These are phyloP conservation scores for Ichneumoninae sp. DNA, from an alignment of 2,888 invertebrate genomes.

Conservation along the genomic window DNA sequence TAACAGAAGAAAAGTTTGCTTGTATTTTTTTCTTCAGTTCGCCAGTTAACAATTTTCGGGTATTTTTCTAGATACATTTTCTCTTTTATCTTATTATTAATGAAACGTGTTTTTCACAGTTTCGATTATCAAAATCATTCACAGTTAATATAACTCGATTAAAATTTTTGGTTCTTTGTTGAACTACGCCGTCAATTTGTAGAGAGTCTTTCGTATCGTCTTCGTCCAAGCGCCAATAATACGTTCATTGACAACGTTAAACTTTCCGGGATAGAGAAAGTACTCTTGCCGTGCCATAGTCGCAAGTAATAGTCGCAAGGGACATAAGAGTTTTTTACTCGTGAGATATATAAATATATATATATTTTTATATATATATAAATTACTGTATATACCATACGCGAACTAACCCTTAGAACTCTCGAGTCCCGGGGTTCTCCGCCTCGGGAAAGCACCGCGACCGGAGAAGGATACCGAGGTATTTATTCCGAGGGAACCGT, in stretches of 20 bases:
- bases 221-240: constrained; percentile 67
- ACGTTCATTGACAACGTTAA: constrained; percentile 73
- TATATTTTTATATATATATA: neutral
- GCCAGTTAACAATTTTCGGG: neutral
- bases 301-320: neutral
- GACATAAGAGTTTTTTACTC: neutral
- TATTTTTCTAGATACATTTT: too few relatives aligned
- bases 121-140: neutral
- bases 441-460: constrained; percentile 42
- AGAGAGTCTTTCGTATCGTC: neutral
- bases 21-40: neutral
- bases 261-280: constrained; percentile 71
- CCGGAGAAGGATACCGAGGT: constrained; percentile 61
- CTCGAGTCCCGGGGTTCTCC: constrained; percentile 18
- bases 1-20: neutral
- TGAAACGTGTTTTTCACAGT: neutral
- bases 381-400: constrained; percentile 11
- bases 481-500: constrained; percentile 79
- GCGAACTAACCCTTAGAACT: constrained; percentile 12
- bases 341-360: neutral
- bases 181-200: neutral
- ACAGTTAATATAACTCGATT: neutral
- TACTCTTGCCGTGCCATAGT: constrained; percentile 49
- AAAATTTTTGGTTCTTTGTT: neutral
- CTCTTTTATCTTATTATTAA: too few relatives aligned